These are phyloP conservation scores for Clarias platycephalus DNA, from an alignment of 2,797 vertebrate genomes.

Conservation along the genomic window DNA sequence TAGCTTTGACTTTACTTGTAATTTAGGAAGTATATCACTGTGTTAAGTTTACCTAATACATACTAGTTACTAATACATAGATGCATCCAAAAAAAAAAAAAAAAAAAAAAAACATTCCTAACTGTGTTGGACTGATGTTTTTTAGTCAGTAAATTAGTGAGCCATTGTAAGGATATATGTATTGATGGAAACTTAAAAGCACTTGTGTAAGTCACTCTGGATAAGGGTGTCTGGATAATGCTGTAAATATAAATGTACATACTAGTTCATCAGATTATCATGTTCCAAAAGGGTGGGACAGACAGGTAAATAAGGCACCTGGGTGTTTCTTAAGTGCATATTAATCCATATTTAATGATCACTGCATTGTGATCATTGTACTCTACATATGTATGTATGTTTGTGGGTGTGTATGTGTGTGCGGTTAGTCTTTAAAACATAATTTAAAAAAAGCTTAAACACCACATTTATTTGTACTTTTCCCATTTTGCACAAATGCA, in stretches of 20 bases:
- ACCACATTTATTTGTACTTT: background rate
- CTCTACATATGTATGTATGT: background rate
- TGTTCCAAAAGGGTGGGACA: background rate
- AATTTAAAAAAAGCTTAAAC: background rate
- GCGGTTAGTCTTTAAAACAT: background rate
- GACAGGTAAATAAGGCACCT: background rate
- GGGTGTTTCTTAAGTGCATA: background rate
- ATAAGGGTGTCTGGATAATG: no score
- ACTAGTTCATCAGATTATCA: no score
- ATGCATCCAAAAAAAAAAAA: no score
- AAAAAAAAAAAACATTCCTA: no score
- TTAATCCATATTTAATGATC: background rate
- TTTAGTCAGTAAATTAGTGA: no score
- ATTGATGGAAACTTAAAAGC: no score
- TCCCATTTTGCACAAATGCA: background rate
- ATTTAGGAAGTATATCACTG: background rate
- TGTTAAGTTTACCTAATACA: background rate
- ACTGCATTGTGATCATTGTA: background rate
- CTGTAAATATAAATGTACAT: no score
- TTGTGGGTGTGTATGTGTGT: background rate
- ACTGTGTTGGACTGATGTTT: no score
- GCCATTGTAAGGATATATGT: no score
- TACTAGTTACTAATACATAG: no score
- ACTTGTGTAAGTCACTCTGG: no score
- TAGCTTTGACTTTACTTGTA: background rate